Evolutionary conservation across 1,140 invertebrate species (phyloP).

Genomic region (Aphaenogaster rudis): DNA sequence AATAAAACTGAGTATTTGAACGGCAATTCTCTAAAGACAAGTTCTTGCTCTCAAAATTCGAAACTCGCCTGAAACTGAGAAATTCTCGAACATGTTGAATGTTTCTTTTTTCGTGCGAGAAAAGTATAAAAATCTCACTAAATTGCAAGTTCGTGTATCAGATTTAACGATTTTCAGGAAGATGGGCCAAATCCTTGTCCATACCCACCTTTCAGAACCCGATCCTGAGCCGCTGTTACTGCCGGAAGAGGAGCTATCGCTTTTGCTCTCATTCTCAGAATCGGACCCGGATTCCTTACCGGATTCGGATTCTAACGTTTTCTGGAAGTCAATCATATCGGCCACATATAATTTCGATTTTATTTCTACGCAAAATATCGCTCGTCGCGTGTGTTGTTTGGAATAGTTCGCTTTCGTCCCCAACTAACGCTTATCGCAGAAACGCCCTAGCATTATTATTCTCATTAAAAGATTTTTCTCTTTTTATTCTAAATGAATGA

Average conservation of each 20-base stretch:
- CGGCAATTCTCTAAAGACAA: not conserved
- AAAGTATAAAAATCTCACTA: not conserved
- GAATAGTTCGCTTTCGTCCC: conserved; percentile 68
- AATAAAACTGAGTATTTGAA: conserved; percentile 11
- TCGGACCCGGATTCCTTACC: conserved; percentile 90
- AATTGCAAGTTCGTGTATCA: conserved; percentile 29
- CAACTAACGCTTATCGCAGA: not conserved
- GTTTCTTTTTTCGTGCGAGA: not conserved
- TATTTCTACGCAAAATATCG: conserved; percentile 22
- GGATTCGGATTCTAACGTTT: conserved; percentile 89
- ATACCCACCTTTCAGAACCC: conserved; percentile 88
- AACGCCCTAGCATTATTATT: not conserved
- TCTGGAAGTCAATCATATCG: conserved; percentile 86
- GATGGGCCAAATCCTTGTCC: not conserved
- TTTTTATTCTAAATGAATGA: not conserved
- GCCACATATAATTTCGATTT: conserved; percentile 41
- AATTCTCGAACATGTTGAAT: conserved; percentile 12
- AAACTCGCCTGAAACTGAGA: not conserved
- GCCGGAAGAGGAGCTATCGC: conserved; percentile 89
- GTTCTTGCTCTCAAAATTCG: not conserved
- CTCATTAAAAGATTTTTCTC: not conserved
- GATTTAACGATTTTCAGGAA: conserved; percentile 59
- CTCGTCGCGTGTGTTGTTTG: conserved; percentile 77
- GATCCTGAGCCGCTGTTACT: conserved; percentile 88
- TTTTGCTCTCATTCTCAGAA: conserved; percentile 89